phyloP scores from a whole-genome alignment of 2,888 invertebrate species.

The Carabus problematicus region DNA sequence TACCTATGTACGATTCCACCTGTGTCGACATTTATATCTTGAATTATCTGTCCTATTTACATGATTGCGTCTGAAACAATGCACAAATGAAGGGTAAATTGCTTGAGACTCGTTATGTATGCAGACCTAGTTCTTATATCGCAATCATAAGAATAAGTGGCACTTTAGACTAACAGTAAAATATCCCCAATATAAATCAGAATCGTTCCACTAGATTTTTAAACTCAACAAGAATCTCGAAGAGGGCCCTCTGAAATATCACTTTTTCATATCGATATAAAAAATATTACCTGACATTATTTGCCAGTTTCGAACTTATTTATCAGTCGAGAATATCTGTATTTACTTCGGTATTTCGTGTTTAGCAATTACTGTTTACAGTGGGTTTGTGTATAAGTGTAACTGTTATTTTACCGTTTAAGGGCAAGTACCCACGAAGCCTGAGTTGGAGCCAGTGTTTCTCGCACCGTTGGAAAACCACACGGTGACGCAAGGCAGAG shows the following conservation, averaged over 20 bases:
- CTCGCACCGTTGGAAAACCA: constrained; percentile 84
- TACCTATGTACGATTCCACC: too few relatives aligned
- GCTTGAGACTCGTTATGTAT: too few relatives aligned
- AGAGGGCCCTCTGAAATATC: constrained; percentile 24
- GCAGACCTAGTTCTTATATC: neutral
- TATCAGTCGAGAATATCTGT: neutral
- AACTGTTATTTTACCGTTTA: constrained; percentile 51
- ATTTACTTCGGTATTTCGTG: neutral
- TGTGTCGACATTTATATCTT: too few relatives aligned
- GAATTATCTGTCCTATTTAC: too few relatives aligned
- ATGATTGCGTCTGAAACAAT: too few relatives aligned
- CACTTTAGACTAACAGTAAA: constrained; percentile 7
- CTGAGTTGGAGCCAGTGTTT: constrained; percentile 77
- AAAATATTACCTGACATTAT: constrained; percentile 34
- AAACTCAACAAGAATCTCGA: constrained; percentile 32
- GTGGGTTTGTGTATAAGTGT: neutral
- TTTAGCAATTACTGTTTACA: neutral
- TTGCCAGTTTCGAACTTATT: constrained; percentile 19
- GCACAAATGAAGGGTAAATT: too few relatives aligned
- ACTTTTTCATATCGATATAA: constrained; percentile 33
- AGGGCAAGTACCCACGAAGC: constrained; percentile 75
- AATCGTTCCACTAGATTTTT: constrained; percentile 33
- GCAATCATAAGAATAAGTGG: constrained; percentile 6
- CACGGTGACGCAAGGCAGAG: constrained; percentile 86
- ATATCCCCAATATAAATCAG: constrained; percentile 27